Percentiles rank a stretch among this genome's conserved stretches.
These are phyloP conservation scores for Deilephila elpenor DNA, from an alignment of 2,888 invertebrate species.

Conservation along the genomic window DNA sequence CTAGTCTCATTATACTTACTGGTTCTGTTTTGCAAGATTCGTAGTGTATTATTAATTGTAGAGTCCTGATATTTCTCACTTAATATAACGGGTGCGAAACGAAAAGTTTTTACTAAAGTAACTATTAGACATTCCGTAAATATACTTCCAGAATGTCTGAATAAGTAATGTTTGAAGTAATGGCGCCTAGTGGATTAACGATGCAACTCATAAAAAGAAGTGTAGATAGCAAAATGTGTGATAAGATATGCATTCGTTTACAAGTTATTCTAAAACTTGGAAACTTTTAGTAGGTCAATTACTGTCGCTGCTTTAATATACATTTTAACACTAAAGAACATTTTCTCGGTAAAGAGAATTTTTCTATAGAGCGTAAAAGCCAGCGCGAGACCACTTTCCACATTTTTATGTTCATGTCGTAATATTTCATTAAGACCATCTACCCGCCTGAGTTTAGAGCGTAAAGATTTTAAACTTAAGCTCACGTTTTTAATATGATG, in stretches of 20 bases:
- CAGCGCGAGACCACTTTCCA: conserved; percentile 23
- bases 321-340: conserved; percentile 1
- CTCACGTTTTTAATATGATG: not conserved
- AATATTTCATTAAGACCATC: not conserved
- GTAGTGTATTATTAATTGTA: no score
- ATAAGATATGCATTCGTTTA: not conserved
- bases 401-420: not conserved
- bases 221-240: not conserved
- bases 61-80: no score
- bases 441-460: not conserved
- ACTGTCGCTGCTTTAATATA: not conserved
- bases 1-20: no score
- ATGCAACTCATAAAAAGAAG: no score
- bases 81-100: no score
- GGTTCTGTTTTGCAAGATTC: no score
- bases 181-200: no score
- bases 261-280: not conserved
- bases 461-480: not conserved
- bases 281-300: not conserved
- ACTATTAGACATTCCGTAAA: no score
- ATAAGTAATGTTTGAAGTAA: no score
- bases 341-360: conserved; percentile 8
- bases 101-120: no score
- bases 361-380: conserved; percentile 7
- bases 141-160: no score